Evolutionary conservation across 2,113 vertebrate species (phyloP), one percentile per base, ranked within the genome.

Genomic region (Vidua chalybeata): DNA sequence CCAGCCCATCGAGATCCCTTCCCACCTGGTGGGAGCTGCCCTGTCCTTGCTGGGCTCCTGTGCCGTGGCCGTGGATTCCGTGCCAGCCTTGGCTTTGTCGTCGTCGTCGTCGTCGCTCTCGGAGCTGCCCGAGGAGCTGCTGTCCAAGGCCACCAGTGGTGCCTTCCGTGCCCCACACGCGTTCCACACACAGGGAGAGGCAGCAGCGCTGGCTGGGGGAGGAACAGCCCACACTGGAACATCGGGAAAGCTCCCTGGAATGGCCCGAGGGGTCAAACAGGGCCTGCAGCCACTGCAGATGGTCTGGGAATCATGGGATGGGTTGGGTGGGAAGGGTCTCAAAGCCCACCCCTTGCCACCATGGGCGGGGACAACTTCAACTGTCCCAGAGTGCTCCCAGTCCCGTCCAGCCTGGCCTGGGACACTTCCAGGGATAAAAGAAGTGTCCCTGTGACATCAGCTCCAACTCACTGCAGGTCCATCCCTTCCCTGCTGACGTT

Each of bases 121-220:
- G 0, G 98, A 99, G 61, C 98, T 98, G 6, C 98, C 98, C 0
- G 98, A 98, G 87, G 98, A 99, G 97, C 98, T 98, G 97, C 98
- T 98, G 97, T 99, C 99, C 1, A 98, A 98, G 59, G 98, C 98
- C 78, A 97, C 96, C 39, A 98, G 94, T 5, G 99, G 98, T 2
- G 98, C 97, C 73, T 98, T 98, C 77, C 95, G 97, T 5, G 96
- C 80, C 55, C 98, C 97, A 23, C 97, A 98, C 45, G 93, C 97
- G 13, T 98, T 99, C 98, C 98, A 98, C 22, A 93, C 94, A 7
- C 97, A 98, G 1, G 98, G 97, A 11, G 98, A 90, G 45, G 98
- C 90, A 10, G 98, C 90, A 12, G 97, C 13, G 66, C 96, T 95
- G 26, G 49, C 98, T 97, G 96, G 3, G n/a, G 61, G 56, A 46